Base-by-base conservation (phyloP, 2,113 vertebrate species). In the Lucifuga dentata region DNA sequence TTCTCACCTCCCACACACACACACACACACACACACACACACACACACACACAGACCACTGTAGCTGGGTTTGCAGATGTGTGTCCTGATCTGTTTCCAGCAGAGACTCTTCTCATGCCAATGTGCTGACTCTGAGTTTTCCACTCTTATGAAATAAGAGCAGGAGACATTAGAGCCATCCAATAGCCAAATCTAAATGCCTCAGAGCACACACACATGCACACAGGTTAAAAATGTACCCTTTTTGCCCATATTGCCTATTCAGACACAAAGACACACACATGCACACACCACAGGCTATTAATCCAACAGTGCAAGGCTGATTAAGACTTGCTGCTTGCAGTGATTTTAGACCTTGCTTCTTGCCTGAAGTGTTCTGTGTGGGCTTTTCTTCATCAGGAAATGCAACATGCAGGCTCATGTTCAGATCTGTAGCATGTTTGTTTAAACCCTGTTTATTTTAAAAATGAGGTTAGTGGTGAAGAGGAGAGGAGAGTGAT, bases 101-200 rank as follows among this genome's bases (percentile, higher is more conserved):
- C 73, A 55, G 56, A 77, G 81, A 33, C 82, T 83, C 68, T 71
- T 76, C 81, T 81, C 83, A 87, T 81, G 86, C 83, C 82, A 88
- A 76, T 49, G 63, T 89, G 90, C 89, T 91, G 89, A 89, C 90
- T 89, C 86, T 36, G 85, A 90, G 41, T 90, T 90, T 91, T 91
- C 90, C 89, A 81, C 83, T 88, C 85, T 89, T 85, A 80, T 88
- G 88, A 90, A 88, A 89, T 86, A 55, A 66, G 85, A 90, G 89
- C 15, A 69, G 72, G 70, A 86, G 81, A 88, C 81, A 82, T 85
- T 70, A 78, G 82, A 82, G 69, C 73, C 55, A 73, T 76, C 70
- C 70, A 78, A 75, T 56, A 80, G 79, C 67, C 79, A 77, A 53
- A 76, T 76, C 56, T 73, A 56, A 65, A 79, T 76, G 75, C 58